Base-by-base conservation (phyloP, 2,113 vertebrate genomes). In the Xyrauchen texanus region DNA sequence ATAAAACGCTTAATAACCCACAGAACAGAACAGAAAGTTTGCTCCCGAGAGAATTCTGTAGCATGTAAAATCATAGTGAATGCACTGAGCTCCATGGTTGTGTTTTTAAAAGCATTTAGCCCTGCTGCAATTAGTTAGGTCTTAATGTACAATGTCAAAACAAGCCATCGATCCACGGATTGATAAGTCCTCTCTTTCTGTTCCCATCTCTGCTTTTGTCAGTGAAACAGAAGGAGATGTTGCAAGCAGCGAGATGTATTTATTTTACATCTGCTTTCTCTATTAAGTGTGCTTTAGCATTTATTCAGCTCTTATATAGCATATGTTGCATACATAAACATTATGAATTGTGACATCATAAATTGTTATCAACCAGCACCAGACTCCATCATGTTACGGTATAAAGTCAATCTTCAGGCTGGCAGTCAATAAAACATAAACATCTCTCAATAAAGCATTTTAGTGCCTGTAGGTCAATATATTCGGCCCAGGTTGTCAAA, bases 71-170 rank as follows among this genome's bases (percentile, higher is more conserved):
- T 47, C 68, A 52, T n/a, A 7, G 11, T 46, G 65, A 79, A 58
- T 79, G 45, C 58, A 49, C 4, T 79, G 60, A 77, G 34, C 53
- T 46, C 60, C 66, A 85, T 90, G 91, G 90, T 94, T 93, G 93
- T 85, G 87, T 91, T 95, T 94, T 93, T 90, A 92, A 95, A 97
- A 97, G 94, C 95, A 93, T 95, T 95, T 95, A 91, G 89, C 91
- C 92, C 92, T 93, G 88, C 85, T 86, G 88, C 94, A 96, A 95
- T 98, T 97, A 96, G 95, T 96, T 96, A 92, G 90, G 91, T 87
- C 92, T 96, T 97, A 97, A 96, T 96, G 94, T 87, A 93, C 91
- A 94, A 94, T 94, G 95, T 95, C 94, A 93, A 95, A 96, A 95
- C 92, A 95, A 85, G 81, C 86, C 89, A 96, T 96, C 5, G 91